phyloP scores from a whole-genome alignment of 1,140 invertebrate species.

The Thaumetopoea pityocampa region DNA sequence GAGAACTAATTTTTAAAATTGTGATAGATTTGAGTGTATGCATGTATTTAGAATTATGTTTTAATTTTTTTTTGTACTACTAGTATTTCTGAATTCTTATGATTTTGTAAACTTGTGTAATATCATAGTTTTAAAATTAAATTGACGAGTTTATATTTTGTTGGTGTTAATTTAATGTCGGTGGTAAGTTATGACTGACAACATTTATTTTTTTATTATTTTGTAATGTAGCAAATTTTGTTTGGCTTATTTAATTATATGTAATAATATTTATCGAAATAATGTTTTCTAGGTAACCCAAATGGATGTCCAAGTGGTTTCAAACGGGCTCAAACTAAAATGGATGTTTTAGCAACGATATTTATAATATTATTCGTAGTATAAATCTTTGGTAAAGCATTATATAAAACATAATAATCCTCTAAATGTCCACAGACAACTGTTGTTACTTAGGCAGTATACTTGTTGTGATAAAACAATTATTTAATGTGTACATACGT shows the following conservation, averaged over 20 bases:
- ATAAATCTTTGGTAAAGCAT: slow-evolving; percentile 39
- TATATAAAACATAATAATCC: slow-evolving; percentile 33
- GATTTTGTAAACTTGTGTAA: slow-evolving; percentile 14
- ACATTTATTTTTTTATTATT: slow-evolving; percentile 35
- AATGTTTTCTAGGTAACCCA: slow-evolving; percentile 75
- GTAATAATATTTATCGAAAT: slow-evolving; percentile 55
- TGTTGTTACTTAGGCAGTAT: slow-evolving; percentile 57
- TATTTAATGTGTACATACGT: slow-evolving; percentile 58
- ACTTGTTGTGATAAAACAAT: slow-evolving; percentile 65
- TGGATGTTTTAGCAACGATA: slow-evolving; percentile 54
- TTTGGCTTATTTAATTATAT: slow-evolving; percentile 30
- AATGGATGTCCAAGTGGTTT: slow-evolving; percentile 67
- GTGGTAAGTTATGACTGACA: slow-evolving; percentile 60
- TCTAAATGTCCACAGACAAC: slow-evolving; percentile 58
- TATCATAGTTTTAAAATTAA: slow-evolving; percentile 21
- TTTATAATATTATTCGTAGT: slow-evolving; percentile 45
- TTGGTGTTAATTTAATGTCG: slow-evolving; percentile 58
- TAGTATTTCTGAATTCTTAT: slow-evolving; percentile 8
- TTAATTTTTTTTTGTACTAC: slow-evolving; percentile 14
- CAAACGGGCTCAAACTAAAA: slow-evolving; percentile 57
- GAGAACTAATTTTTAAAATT: slow-evolving; percentile 15
- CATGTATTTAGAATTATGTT: slow-evolving; percentile 19
- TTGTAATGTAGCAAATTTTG: slow-evolving; percentile 30
- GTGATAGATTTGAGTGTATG: slow-evolving; percentile 12
- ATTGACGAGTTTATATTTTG: slow-evolving; percentile 36